These are phyloP conservation scores for Karalla daura DNA, from an alignment of 2,797 vertebrate species.

Conservation along the genomic window DNA sequence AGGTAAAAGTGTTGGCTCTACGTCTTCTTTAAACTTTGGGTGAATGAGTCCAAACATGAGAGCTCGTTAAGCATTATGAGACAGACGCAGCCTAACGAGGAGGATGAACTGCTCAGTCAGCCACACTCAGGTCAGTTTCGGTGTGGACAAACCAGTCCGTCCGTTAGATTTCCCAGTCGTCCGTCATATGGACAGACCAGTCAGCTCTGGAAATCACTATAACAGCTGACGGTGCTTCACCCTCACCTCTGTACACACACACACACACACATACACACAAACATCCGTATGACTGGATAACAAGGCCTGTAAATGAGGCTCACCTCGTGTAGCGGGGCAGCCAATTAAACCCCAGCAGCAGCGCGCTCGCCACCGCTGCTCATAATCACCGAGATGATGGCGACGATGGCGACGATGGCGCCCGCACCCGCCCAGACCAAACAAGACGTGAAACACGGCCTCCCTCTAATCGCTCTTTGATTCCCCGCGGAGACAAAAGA, in stretches of 20 bases:
- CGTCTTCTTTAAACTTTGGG: too few relatives aligned
- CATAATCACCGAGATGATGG: constrained; percentile 36
- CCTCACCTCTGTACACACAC: constrained; percentile 5
- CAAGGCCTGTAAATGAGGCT: constrained; percentile 52
- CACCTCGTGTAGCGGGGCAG: constrained; percentile 40
- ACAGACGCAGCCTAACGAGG: too few relatives aligned
- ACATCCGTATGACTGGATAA: constrained; percentile 33
- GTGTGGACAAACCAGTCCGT: too few relatives aligned
- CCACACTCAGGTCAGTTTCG: too few relatives aligned
- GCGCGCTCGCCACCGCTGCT: constrained; percentile 15
- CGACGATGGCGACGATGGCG: constrained; percentile 43
- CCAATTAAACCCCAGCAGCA: constrained; percentile 59
- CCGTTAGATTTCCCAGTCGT: constrained; percentile 20
- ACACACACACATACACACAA: not conserved
- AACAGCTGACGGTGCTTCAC: constrained; percentile 30
- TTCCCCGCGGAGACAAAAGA: constrained; percentile 20
- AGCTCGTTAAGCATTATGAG: too few relatives aligned
- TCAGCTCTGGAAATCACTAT: not conserved
- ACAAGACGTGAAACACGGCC: constrained; percentile 38
- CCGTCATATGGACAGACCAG: not conserved
- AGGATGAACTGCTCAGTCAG: not conserved
- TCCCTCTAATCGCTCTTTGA: constrained; percentile 35
- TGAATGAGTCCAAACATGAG: too few relatives aligned
- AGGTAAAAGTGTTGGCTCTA: too few relatives aligned
- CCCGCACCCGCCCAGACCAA: constrained; percentile 28